Evolutionary conservation across 2,113 vertebrate species (phyloP).

Genomic region (Ochotona princeps): DNA sequence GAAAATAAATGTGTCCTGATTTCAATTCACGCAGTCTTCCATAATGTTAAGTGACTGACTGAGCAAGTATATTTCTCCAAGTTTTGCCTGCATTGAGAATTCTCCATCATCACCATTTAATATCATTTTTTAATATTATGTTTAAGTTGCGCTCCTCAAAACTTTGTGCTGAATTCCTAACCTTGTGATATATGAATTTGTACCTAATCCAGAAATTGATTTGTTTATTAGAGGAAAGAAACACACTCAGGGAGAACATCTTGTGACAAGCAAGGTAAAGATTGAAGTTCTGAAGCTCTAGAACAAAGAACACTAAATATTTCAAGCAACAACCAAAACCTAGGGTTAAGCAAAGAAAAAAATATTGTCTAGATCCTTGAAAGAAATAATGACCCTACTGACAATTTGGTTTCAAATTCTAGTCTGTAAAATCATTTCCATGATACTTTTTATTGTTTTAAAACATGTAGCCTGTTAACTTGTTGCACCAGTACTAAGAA

Average conservation of each 20-base stretch:
- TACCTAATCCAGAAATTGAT: neutral
- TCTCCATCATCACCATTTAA: neutral
- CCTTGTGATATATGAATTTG: neutral
- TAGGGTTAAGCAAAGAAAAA: neutral
- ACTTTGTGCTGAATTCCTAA: neutral
- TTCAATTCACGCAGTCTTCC: neutral
- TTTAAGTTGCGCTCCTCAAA: neutral
- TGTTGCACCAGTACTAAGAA: neutral
- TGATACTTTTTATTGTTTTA: neutral
- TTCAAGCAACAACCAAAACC: neutral
- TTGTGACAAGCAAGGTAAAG: neutral
- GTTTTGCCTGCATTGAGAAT: neutral
- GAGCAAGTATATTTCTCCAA: neutral
- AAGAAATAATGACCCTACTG: neutral
- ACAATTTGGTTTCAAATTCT: neutral
- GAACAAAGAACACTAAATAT: neutral
- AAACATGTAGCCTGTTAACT: neutral
- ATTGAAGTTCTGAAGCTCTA: neutral
- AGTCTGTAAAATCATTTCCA: neutral
- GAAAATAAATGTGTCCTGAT: neutral
- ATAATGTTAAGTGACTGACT: neutral
- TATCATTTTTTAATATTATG: neutral
- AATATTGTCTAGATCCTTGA: neutral
- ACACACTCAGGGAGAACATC: neutral
- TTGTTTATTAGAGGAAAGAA: neutral